Evolutionary conservation across 1,140 invertebrate genomes (phyloP), one percentile per base, ranked within the genome.

Genomic region (Musca domestica): DNA sequence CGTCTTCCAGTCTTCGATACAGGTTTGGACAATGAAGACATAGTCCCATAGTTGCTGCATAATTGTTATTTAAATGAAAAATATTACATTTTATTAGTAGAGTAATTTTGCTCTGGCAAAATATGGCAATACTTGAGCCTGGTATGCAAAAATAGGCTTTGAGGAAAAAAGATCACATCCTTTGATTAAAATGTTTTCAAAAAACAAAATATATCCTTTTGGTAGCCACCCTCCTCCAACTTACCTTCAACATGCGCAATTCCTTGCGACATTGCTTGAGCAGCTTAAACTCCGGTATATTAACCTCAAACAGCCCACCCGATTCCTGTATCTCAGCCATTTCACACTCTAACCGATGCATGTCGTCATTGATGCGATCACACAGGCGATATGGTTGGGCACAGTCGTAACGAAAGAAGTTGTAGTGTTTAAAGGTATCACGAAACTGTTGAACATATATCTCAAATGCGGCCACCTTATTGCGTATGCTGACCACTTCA

Each of bases 1-100:
- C 6, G 92, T 95, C 83, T 98, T 97, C 96, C 96, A 98, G 78
- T 96, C 92, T 75, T 96, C 91, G 63, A 98, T 94, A 74, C 91
- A 92, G n/a, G 93, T 94, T 71, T 88, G 87, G 0, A 98, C 94
- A 69, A 97, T 94, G 76, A 90, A 88, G 1, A 94, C 90, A 78
- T 98, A 97, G 83, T 98, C 95, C 96, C 96, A 98, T 4, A 98
- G 85, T 86, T 95, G 91, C 87, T 92, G 73, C 66, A 34, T 58
- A 51, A 25, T 19, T n/a, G 6, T 41, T 41, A 41, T 41, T 9
- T 10, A 12, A 2, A 9, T 10, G 2, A 12, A 7, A n/a, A n/a
- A 41, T 3, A 6, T 17, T 52, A 20, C n/a, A n/a, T n/a, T n/a
- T n/a, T n/a, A 52, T 17, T 52, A 20, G n/a, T n/a, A n/a, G n/a